Base-by-base conservation (phyloP, 30 jellyfish, hydroid and myxozoan species). In the Turritopsis dohrnii region DNA sequence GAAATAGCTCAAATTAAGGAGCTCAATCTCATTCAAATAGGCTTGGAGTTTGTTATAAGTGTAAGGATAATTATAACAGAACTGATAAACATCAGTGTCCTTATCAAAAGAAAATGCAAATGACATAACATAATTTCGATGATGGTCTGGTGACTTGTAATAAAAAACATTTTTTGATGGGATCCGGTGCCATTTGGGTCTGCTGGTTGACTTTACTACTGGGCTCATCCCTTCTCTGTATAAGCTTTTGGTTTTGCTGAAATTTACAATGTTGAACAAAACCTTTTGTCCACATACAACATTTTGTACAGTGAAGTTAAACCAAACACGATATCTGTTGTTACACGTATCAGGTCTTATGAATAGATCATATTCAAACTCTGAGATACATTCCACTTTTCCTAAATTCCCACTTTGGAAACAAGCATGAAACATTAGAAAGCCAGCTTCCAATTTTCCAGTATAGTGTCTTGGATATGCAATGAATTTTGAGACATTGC, bases 141-240 rank as follows among this genome's bases (percentile, higher is more conserved):
- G 75, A 74, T 92, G 98, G 16, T 92, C 98, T 21, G 98, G 98
- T 72, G 96, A 83, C 28, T 93, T 74, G 76, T 92, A 92, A 72
- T 92, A 92, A 84, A 92, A 92, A 54, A 92, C 96, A 84, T 92
- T 92, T 60, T 88, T 92, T 20, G 95, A 89, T 22, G 98, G 98
- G 18, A 92, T 71, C 54, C 98, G 73, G 66, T 92, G 98, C 98
- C 98, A 92, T 20, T 26, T 30, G 20, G 96, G 98, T 25, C 98
- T 71, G 54, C 95, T 92, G 81, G 96, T 53, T 24, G 98, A 92
- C 69, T 92, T 92, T 25, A 92, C 98, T 23, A 92, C 72, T 21
- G 98, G 98, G 79, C 93, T 84, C 98, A 92, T 92, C 23, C 98
- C 98, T 79, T 92, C 98, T 53, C 98, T 31, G 66, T 87, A 92